These are phyloP conservation scores for Glossosoma conforme DNA, from an alignment of 1,140 invertebrate genomes.

Conservation along the genomic window DNA sequence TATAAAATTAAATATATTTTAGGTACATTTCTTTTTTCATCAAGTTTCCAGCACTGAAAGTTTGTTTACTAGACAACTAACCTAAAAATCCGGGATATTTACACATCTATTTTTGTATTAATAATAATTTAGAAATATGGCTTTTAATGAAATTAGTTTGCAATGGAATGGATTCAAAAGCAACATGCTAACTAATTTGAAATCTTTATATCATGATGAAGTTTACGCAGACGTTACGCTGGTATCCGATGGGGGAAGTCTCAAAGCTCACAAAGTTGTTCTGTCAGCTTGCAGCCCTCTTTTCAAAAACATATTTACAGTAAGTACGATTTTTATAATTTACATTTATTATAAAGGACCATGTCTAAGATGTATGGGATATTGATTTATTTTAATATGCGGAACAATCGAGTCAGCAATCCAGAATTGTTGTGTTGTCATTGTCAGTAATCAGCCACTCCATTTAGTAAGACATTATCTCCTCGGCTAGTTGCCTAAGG, in stretches of 20 bases:
- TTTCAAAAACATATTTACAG: constrained; percentile 54
- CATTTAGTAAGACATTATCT: constrained; percentile 9
- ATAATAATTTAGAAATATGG: no score
- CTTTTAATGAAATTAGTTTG: constrained; percentile 56
- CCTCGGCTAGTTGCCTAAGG: no score
- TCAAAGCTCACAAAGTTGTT: constrained; percentile 68
- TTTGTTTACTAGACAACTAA: no score
- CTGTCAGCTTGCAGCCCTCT: constrained; percentile 68
- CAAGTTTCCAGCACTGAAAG: no score
- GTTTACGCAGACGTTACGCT: constrained; percentile 67
- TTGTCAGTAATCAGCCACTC: constrained; percentile 10
- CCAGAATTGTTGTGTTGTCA: neutral
- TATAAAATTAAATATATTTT: no score
- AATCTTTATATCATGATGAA: constrained; percentile 60
- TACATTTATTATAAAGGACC: neutral
- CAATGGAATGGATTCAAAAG: constrained; percentile 64
- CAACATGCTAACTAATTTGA: constrained; percentile 59
- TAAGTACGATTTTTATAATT: constrained; percentile 2
- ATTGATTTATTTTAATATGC: constrained; percentile 1
- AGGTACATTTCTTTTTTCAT: no score
- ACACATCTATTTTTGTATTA: no score
- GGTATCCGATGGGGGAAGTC: constrained; percentile 61
- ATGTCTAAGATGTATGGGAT: neutral
- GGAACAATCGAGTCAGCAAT: neutral
- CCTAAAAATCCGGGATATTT: no score